Percentiles rank a stretch among this genome's conserved stretches.
These are phyloP conservation scores for Caenorhabditis brenneri DNA, from an alignment of 1,140 invertebrate genomes.

Conservation along the genomic window DNA sequence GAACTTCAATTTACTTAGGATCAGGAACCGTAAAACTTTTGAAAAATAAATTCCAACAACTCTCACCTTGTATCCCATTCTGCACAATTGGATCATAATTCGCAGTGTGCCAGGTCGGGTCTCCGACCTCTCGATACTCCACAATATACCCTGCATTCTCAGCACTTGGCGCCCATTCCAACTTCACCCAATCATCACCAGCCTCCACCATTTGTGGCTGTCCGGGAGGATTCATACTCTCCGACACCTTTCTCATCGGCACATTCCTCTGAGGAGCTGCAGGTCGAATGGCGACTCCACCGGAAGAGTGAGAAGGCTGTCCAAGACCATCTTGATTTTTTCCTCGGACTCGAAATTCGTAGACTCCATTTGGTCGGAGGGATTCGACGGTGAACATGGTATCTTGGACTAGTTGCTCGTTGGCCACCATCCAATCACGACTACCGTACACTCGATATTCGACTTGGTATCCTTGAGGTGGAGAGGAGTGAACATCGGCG, in stretches of 20 bases:
- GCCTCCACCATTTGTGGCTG: slow-evolving; percentile 54
- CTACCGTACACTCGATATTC: slow-evolving; percentile 61
- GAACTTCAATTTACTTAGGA: too few relatives aligned
- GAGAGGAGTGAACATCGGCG: neutral
- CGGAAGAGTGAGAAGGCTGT: slow-evolving; percentile 59
- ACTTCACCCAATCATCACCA: slow-evolving; percentile 62
- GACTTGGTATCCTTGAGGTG: slow-evolving; percentile 51
- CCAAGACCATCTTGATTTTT: slow-evolving; percentile 66
- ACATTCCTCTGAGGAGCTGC: slow-evolving; percentile 53
- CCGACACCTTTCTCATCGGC: neutral
- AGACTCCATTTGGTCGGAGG: slow-evolving; percentile 68
- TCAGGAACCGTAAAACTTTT: too few relatives aligned
- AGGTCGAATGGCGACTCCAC: slow-evolving; percentile 51
- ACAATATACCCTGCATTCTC: slow-evolving; percentile 64
- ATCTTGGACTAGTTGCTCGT: slow-evolving; percentile 57
- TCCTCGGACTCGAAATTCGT: slow-evolving; percentile 67
- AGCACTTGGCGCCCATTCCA: slow-evolving; percentile 59
- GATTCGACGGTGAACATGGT: slow-evolving; percentile 57
- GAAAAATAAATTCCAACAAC: neutral
- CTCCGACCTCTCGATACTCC: slow-evolving; percentile 64
- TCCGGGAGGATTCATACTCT: neutral
- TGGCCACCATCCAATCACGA: slow-evolving; percentile 59
- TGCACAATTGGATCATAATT: slow-evolving; percentile 52
- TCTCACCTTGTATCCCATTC: slow-evolving; percentile 57
- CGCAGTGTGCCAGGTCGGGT: slow-evolving; percentile 60